Base-by-base conservation (phyloP, 2,888 invertebrate species). In the Apotomis betuletana region DNA sequence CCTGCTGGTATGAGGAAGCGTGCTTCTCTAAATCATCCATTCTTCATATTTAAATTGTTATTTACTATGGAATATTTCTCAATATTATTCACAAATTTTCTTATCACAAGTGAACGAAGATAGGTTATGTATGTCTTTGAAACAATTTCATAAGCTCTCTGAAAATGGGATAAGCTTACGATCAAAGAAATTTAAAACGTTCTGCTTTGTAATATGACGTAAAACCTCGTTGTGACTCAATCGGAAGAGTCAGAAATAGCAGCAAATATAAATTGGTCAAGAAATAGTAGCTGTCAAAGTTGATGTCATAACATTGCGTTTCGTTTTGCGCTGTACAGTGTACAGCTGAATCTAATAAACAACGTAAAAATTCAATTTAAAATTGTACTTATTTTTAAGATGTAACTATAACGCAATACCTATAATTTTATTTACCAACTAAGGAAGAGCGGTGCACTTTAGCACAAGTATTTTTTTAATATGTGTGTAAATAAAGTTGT, bases 21-120 rank as follows among this genome's bases (percentile, higher is more conserved):
- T 91, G 87, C 81, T 90, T 92, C 81, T 83, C 87, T 84, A 89
- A 89, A 89, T 92, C 92, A 89, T 92, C 92, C 93, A 93, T 93
- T 91, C 92, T 93, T 92, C 92, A 93, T 92, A 89, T 88, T 92
- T 90, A 85, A 78, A 82, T 85, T 81, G 78, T 85, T 84, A 81
- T 84, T 83, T 80, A 76, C 69, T 76, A 83, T 79, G 83, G 80
- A 83, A 83, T 86, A 69, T 85, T 81, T 82, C 80, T 76, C 76
- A 78, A 75, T 77, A 82, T 79, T 84, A 80, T 81, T 78, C 84
- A 83, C 80, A 79, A 81, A 80, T 77, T 85, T 82, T 77, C 78
- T 79, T 77, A 80, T 79, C 77, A 81, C 76, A 80, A 81, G 78
- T 81, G 69, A 71, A 74, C 63, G 65, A 62, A 58, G 55, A 69